Evolutionary conservation across 2,797 vertebrate genomes (phyloP).

Genomic region (Acanthopagrus latus): DNA sequence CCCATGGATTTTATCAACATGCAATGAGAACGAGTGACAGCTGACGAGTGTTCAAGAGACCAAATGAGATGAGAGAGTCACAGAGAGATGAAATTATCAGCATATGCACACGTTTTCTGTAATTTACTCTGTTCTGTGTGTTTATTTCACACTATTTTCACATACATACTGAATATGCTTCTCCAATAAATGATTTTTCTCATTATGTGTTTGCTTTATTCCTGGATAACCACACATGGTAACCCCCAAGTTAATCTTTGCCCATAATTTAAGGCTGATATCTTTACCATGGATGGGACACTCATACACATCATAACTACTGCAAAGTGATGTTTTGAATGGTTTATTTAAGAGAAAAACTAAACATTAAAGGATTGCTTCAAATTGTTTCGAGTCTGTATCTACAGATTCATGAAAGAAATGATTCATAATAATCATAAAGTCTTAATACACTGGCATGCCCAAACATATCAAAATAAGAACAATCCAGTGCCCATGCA

Average conservation of each 20-base stretch:
- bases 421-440: too few relatives aligned
- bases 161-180: neutral
- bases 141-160: neutral
- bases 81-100: neutral
- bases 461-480: too few relatives aligned
- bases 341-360: neutral
- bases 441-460: too few relatives aligned
- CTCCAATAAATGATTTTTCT: constrained; percentile 20
- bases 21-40: constrained; percentile 61
- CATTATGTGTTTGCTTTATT: neutral
- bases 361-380: neutral
- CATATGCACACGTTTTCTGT: neutral
- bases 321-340: neutral
- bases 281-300: neutral
- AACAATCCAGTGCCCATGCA: too few relatives aligned
- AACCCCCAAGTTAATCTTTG: neutral
- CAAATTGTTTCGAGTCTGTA: neutral
- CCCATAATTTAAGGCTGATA: neutral
- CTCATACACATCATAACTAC: neutral
- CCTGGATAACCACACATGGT: neutral
- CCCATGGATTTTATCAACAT: constrained; percentile 87
- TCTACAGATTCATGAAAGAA: too few relatives aligned
- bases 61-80: neutral
- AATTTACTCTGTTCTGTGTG: neutral
- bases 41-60: neutral